Conservation (phyloP, 2,797 vertebrate genomes). For the Cuniculus paca region DNA sequence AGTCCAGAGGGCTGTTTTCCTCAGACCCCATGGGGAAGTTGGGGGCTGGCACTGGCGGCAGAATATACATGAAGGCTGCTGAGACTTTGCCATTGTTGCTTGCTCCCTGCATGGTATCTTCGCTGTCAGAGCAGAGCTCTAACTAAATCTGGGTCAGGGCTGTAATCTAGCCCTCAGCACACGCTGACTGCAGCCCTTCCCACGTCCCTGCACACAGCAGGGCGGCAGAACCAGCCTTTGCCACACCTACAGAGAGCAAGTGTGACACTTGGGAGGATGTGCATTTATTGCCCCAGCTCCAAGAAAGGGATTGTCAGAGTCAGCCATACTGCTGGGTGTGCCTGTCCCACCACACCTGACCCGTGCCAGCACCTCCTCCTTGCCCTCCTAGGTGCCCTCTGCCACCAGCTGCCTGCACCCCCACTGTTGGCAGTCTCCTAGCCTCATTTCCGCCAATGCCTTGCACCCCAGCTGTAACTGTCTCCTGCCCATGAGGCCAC, state of each 20-base stretch:
- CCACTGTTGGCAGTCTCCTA: neutral
- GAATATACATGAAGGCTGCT: neutral
- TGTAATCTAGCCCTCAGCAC: neutral
- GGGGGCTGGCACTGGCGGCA: neutral
- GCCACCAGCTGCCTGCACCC: neutral
- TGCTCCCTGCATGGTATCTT: neutral
- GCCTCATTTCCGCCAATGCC: neutral
- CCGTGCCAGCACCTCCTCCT: rapidly evolving
- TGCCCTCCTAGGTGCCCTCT: neutral
- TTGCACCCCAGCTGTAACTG: rapidly evolving
- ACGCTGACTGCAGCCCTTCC: neutral
- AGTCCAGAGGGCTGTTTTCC: neutral
- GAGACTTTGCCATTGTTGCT: rapidly evolving
- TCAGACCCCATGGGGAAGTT: neutral
- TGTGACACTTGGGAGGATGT: neutral
- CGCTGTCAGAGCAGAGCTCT: neutral
- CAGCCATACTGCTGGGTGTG: neutral
- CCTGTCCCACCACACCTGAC: neutral
- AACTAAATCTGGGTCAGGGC: neutral
- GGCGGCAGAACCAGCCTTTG: neutral
- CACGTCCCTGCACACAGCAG: too few species aligned
- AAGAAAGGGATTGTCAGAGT: neutral
- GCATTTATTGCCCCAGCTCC: neutral
- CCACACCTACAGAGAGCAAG: neutral
- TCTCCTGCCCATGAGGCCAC: neutral